These are phyloP conservation scores for Neelides sp. DNA, from an alignment of 1,140 invertebrate genomes.

Conservation along the genomic window DNA sequence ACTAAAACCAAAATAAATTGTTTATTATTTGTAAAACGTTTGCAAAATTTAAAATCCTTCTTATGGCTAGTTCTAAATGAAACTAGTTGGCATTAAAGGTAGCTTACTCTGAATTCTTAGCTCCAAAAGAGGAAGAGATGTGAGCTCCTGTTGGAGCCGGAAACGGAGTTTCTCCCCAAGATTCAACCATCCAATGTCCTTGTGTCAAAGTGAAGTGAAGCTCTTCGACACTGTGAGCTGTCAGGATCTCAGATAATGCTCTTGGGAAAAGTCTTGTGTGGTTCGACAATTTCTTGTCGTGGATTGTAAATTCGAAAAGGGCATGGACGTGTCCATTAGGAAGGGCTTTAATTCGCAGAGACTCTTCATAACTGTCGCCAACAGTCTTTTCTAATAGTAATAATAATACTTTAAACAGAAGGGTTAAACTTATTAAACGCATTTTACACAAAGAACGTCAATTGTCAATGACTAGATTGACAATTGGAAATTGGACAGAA, in stretches of 20 bases:
- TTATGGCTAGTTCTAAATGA: neutral
- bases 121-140: constrained; percentile 79
- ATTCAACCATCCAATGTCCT: constrained; percentile 80
- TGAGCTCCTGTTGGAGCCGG: constrained; percentile 84
- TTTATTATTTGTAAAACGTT: neutral
- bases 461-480: no score
- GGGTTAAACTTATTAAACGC: no score
- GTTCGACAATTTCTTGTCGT: constrained; percentile 5
- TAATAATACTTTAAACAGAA: no score
- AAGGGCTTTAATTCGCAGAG: constrained; percentile 64
- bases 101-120: constrained; percentile 39
- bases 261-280: constrained; percentile 60
- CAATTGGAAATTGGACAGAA: no score
- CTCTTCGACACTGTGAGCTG: constrained; percentile 70
- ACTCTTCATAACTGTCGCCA: constrained; percentile 60
- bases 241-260: constrained; percentile 77
- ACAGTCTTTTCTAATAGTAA: no score
- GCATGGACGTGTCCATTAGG: constrained; percentile 62
- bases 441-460: no score
- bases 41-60: no score
- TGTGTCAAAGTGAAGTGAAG: constrained; percentile 81
- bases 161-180: constrained; percentile 80
- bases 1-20: constrained; percentile 25
- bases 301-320: constrained; percentile 72
- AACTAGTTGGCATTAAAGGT: neutral